Percentiles rank a stretch among this genome's conserved stretches.
Evolutionary conservation across 2,888 invertebrate genomes (phyloP).

Genomic region (Neocrepidodera transversa): DNA sequence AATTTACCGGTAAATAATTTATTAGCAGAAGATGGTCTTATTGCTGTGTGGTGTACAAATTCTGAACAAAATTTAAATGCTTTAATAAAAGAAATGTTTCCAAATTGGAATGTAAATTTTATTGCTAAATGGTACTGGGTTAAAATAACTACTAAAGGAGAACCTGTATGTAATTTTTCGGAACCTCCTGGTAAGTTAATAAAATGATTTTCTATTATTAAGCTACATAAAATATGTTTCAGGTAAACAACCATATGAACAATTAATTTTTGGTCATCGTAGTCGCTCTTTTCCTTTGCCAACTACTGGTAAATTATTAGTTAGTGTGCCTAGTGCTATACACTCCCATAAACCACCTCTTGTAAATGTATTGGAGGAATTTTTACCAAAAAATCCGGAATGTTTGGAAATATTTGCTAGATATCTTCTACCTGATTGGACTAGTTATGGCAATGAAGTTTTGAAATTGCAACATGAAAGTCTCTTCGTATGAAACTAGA

Average conservation of each 20-base stretch:
- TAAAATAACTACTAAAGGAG: slow-evolving; percentile 66
- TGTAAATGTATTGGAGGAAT: slow-evolving; percentile 70
- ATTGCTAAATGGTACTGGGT: slow-evolving; percentile 87
- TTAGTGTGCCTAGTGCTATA: slow-evolving; percentile 88
- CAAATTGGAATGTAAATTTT: slow-evolving; percentile 77
- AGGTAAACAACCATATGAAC: slow-evolving; percentile 87
- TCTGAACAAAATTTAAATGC: slow-evolving; percentile 72
- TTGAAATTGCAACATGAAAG: slow-evolving; percentile 78
- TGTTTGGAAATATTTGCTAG: slow-evolving; percentile 92
- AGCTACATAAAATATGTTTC: no score
- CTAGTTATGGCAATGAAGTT: slow-evolving; percentile 88
- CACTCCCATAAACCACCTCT: slow-evolving; percentile 97
- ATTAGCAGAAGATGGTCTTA: slow-evolving; percentile 68
- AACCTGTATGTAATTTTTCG: slow-evolving; percentile 63
- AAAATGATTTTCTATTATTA: slow-evolving; percentile 42
- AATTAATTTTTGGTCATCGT: slow-evolving; percentile 70
- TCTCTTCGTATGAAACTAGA: slow-evolving; percentile 56
- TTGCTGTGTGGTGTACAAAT: slow-evolving; percentile 95
- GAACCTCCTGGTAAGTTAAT: slow-evolving; percentile 59
- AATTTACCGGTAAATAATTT: slow-evolving; percentile 74
- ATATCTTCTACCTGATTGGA: slow-evolving; percentile 84
- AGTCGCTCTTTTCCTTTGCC: slow-evolving; percentile 44
- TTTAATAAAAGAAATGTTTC: slow-evolving; percentile 76
- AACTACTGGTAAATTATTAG: slow-evolving; percentile 67
- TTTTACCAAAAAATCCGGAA: slow-evolving; percentile 65